Base-by-base conservation (phyloP, 2,113 vertebrate species). In the Hippopotamus amphibius region DNA sequence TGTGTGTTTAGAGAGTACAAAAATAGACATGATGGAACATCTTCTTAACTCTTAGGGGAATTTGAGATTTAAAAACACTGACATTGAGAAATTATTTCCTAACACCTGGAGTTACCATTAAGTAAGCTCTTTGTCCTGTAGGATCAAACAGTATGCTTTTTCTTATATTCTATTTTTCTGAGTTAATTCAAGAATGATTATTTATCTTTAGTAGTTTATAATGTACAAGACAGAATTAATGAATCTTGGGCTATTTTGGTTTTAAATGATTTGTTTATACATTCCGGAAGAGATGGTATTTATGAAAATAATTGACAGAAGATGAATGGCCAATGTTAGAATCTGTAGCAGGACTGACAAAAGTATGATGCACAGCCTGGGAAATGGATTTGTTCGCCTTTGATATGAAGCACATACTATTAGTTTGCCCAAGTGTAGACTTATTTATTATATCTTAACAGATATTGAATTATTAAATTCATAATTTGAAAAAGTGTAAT, bases 261-360 rank as follows among this genome's bases (percentile, higher is more conserved):
- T 96, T 97, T 57, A 83, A 95, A 76, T 63, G 5, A 79, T 89
- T 41, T 90, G 81, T n/a, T 74, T 96, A 69, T 80, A 87, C 88
- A 63, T 63, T 8, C 4, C 1, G 0, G 57, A 82, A 81, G 57
- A 87, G 14, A 63, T 83, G 6, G 37, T 63, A 79, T 93, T 82
- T 94, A 77, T 80, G 96, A 88, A 90, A 8, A 57, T 65, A 96
- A 90, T 28, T 96, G 30, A 94, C 17, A 88, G 50, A 93, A 93
- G 57, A 92, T 81, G 41, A 95, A 80, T 90, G 17, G 6, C 30
- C 7, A 87, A 12, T 14, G 57, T 94, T 82, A 71, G 53, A 11
- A 59, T 85, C 28, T 55, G 8, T 81, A 74, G 30, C 17, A 85
- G 21, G 41, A 76, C 1, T 88, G 57, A 37, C 10, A 21, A 87